Conservation (phyloP, 2,888 invertebrate species). For the Myopa testacea region DNA sequence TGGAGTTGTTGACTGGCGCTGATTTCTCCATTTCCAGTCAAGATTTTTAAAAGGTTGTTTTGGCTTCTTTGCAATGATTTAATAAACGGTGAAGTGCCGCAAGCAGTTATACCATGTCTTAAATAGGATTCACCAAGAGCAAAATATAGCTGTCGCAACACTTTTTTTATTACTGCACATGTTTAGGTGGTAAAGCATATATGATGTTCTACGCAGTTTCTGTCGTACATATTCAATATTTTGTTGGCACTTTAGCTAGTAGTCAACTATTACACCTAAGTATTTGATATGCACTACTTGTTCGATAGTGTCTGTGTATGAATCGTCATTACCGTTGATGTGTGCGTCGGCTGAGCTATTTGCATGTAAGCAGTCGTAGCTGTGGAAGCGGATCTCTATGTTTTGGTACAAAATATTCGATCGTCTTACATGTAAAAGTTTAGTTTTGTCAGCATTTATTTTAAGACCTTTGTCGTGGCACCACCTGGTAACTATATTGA, state of each 20-base stretch:
- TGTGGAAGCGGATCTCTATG: not conserved
- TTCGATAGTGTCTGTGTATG: not conserved
- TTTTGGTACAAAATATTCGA: not conserved
- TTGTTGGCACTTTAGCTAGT: not conserved
- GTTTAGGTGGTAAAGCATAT: too few species aligned
- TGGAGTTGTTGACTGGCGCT: not conserved
- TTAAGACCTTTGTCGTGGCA: not conserved
- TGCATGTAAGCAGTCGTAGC: not conserved
- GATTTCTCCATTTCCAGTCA: not conserved
- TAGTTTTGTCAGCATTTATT: not conserved
- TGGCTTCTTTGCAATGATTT: not conserved
- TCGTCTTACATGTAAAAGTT: not conserved
- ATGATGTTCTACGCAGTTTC: constrained; percentile 9
- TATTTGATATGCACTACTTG: not conserved
- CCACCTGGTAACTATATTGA: not conserved
- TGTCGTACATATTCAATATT: not conserved
- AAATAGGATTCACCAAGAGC: not conserved
- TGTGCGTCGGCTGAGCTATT: too few species aligned
- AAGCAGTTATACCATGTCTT: not conserved
- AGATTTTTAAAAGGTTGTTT: not conserved
- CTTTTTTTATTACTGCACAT: not conserved
- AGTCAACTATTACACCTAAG: not conserved
- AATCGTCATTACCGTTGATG: not conserved
- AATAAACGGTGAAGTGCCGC: not conserved
- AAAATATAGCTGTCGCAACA: not conserved